A percentile compares a stretch with the other conserved stretches of the same genome.
Conservation (phyloP, 2,797 vertebrate genomes). For the Squalus acanthias region DNA sequence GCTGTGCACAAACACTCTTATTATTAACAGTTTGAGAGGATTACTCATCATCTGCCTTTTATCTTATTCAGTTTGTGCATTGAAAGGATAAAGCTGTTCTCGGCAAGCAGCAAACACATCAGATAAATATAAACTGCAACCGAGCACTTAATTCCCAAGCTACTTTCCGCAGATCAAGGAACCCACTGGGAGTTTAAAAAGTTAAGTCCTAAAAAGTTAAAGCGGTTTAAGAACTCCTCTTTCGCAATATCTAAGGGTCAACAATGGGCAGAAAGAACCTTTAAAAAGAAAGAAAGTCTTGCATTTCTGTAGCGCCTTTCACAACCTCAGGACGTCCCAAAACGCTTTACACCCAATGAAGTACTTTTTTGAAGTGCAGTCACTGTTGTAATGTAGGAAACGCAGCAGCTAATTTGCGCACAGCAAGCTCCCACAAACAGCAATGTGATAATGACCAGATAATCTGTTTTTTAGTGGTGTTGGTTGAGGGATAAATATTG, state of each 20-base stretch:
- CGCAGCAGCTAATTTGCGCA: too few species aligned
- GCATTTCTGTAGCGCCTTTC: too few species aligned
- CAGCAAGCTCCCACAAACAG: too few species aligned
- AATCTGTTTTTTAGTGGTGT: too few species aligned
- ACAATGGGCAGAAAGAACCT: neutral
- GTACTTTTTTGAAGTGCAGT: too few species aligned
- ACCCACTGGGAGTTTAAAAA: neutral
- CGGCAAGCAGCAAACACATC: neutral
- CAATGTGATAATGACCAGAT: too few species aligned
- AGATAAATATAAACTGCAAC: neutral
- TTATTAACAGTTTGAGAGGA: neutral
- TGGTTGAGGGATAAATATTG: too few species aligned
- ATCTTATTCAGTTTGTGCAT: neutral
- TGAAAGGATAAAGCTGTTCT: neutral
- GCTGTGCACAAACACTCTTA: neutral
- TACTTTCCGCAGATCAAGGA: slow-evolving; percentile 1
- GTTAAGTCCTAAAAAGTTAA: neutral
- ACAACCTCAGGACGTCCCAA: too few species aligned
- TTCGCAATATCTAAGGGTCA: neutral
- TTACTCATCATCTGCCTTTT: slow-evolving; percentile 23
- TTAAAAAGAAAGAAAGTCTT: too few species aligned
- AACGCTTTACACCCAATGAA: too few species aligned
- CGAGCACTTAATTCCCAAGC: neutral
- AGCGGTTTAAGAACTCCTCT: neutral
- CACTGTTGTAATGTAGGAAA: too few species aligned